Evolutionary conservation across 2,797 vertebrate species (phyloP).

Genomic region (Atherinosoma microstoma): DNA sequence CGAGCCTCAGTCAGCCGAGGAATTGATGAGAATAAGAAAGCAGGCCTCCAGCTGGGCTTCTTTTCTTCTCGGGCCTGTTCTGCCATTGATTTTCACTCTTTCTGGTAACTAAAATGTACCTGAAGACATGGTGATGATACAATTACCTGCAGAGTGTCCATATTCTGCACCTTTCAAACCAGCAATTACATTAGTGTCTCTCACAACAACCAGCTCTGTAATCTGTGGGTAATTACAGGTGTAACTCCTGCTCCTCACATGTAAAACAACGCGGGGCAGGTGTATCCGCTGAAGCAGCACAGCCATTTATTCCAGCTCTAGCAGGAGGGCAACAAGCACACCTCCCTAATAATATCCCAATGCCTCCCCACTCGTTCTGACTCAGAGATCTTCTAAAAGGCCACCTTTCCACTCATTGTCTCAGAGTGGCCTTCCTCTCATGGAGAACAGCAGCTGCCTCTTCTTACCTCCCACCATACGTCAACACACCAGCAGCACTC

Average conservation of each 20-base stretch:
- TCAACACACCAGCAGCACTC: conserved; percentile 62
- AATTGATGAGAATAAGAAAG: conserved; percentile 57
- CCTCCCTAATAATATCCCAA: conserved; percentile 78
- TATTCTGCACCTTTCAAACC: neutral
- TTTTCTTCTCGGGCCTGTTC: conserved; percentile 47
- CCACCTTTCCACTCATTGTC: conserved; percentile 68
- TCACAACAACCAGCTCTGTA: conserved; percentile 10
- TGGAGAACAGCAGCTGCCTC: conserved; percentile 72
- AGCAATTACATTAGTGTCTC: neutral
- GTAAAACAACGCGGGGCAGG: conserved; percentile 36
- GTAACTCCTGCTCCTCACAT: conserved; percentile 23
- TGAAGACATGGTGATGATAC: conserved; percentile 30
- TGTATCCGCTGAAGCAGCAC: conserved; percentile 41
- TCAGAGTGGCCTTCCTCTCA: conserved; percentile 65
- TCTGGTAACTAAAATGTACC: conserved; percentile 46
- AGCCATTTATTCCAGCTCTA: conserved; percentile 64
- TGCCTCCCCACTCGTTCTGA: conserved; percentile 75
- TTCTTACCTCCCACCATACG: conserved; percentile 69
- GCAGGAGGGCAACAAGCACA: conserved; percentile 68
- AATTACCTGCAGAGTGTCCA: conserved; percentile 44
- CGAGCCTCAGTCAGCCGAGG: conserved; percentile 43
- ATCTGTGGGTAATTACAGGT: conserved; percentile 36
- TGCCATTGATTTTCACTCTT: conserved; percentile 37
- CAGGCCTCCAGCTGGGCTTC: conserved; percentile 27
- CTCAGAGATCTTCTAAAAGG: conserved; percentile 72